Evolutionary conservation across 2,113 vertebrate genomes (phyloP), one percentile per base, ranked within the genome.

Genomic region (Monopterus albus): DNA sequence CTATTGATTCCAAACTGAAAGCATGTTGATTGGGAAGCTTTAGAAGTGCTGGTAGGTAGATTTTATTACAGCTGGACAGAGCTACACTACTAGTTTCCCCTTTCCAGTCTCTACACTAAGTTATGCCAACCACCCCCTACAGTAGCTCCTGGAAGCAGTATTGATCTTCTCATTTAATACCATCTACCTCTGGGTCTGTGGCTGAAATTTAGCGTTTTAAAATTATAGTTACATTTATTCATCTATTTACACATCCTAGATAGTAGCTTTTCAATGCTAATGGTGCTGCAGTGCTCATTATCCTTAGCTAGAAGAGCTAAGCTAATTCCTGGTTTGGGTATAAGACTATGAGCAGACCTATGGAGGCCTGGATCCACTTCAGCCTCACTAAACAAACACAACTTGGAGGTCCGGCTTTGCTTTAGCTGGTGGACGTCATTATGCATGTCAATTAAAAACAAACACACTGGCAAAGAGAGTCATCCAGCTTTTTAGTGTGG

Each of bases 321-420:
- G n/a, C n/a, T n/a, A 60, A 63, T 76, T 17, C 46, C 42, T 77
- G 60, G 71, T 57, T 81, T 65, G 72, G 83, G 46, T 3, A 5
- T 33, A n/a, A n/a, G 55, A 45, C 58, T 61, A 18, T 21, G 58
- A 43, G 40, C 72, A 77, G 73, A 45, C 39, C 59, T 42, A 49
- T 3, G 5, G 64, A 78, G 55, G 50, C 40, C 65, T 81, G 73
- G 74, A 80, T 69, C 56, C 61, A 38, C 62, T 60, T 65, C 17
- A 73, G 81, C 61, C 72, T 78, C 14, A 50, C 67, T 77, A 72
- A 86, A 75, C 83, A 86, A 86, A 84, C 81, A 82, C 51, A 82
- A 83, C 79, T 64, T 35, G 87, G 86, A 83, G 67, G 84, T 89
- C 88, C 89, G 80, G 79, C 81, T 78, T 78, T 23, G 42, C 70